Evolutionary conservation across 2,113 vertebrate genomes (phyloP).

Genomic region (Malurus alboscapulatus): DNA sequence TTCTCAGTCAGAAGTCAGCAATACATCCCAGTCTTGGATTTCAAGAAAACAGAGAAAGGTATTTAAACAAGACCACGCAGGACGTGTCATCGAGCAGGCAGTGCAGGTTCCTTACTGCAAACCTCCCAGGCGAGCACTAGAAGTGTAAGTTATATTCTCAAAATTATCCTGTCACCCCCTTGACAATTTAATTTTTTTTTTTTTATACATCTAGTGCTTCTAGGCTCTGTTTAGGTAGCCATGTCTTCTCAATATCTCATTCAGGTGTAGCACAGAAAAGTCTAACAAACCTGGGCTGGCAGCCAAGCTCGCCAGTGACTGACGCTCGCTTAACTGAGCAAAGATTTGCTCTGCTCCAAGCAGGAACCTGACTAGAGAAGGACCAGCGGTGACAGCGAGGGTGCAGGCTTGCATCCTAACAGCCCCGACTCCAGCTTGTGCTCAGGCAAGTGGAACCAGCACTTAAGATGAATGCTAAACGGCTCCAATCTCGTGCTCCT

Average conservation of each 20-base stretch:
- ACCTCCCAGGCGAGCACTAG: neutral
- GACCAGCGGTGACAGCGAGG: conserved; percentile 66
- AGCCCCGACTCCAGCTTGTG: conserved; percentile 61
- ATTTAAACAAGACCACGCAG: neutral
- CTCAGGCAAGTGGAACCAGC: conserved; percentile 72
- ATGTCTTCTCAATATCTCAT: conserved; percentile 72
- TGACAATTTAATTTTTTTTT: conserved; percentile 52
- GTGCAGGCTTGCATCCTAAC: conserved; percentile 71
- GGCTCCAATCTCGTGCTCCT: conserved; percentile 47
- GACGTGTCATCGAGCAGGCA: neutral
- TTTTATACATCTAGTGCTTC: conserved; percentile 8
- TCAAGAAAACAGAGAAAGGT: neutral
- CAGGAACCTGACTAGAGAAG: conserved; percentile 60
- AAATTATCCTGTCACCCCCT: conserved; percentile 70
- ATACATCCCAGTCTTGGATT: neutral
- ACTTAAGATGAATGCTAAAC: conserved; percentile 67
- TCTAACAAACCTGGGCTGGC: conserved; percentile 65
- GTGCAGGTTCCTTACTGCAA: neutral
- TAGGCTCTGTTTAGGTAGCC: conserved; percentile 58
- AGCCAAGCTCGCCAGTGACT: conserved; percentile 73
- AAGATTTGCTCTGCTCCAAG: conserved; percentile 75
- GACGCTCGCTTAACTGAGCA: conserved; percentile 75
- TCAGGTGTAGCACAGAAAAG: conserved; percentile 71
- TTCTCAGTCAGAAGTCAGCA: neutral
- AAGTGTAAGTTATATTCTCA: conserved; percentile 25